Evolutionary conservation across 2,797 vertebrate species (phyloP).

Genomic region (Anas georgica): DNA sequence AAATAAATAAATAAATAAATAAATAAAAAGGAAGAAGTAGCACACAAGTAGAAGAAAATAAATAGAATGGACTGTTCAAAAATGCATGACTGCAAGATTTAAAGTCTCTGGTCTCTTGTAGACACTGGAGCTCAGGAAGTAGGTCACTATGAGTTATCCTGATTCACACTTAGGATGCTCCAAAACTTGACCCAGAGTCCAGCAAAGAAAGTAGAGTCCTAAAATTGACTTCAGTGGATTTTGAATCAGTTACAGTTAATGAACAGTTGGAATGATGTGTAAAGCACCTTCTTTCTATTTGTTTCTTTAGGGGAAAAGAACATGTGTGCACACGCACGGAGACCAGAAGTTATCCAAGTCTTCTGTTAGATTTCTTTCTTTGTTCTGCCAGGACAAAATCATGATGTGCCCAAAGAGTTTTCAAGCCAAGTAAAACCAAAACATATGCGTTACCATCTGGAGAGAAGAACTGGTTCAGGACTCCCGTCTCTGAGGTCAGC

Average conservation of each 20-base stretch:
- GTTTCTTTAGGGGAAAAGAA: neutral
- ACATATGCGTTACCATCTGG: neutral
- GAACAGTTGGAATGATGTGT: neutral
- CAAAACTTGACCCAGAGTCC: neutral
- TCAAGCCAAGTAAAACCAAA: conserved; percentile 35
- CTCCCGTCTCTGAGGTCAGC: conserved; percentile 44
- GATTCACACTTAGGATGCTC: rapidly evolving
- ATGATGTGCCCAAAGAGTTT: neutral
- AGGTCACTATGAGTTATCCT: neutral
- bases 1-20: no score
- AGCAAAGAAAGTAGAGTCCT: neutral
- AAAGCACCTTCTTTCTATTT: neutral
- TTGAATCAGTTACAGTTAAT: neutral
- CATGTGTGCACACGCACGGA: neutral
- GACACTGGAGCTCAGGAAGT: neutral
- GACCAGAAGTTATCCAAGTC: neutral
- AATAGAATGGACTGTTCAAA: neutral
- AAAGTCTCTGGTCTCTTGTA: neutral
- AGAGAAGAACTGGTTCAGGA: neutral
- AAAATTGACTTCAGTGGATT: neutral
- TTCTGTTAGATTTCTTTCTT: neutral
- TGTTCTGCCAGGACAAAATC: neutral
- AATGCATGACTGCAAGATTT: neutral
- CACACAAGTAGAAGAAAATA: neutral
- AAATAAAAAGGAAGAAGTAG: neutral